These are phyloP conservation scores for Sminthopsis crassicaudata DNA, from an alignment of 2,113 vertebrate genomes.

Conservation along the genomic window DNA sequence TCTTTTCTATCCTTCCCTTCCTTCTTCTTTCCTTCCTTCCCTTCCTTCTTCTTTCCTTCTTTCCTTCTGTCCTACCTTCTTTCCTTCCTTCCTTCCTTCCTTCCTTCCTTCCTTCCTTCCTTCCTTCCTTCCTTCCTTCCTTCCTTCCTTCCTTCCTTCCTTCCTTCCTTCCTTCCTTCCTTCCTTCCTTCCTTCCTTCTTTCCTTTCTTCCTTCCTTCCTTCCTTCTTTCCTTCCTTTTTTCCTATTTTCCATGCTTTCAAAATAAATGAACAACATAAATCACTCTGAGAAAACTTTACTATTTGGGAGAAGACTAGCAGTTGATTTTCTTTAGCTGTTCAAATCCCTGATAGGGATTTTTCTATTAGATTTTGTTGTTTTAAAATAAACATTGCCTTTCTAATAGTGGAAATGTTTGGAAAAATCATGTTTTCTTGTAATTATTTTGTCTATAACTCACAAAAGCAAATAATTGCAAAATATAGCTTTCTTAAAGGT, in stretches of 20 bases:
- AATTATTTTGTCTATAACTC: background rate
- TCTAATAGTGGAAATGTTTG: background rate
- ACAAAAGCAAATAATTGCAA: background rate
- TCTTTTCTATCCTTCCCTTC: too few species aligned
- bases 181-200: too few species aligned
- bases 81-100: too few species aligned
- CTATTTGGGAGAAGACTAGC: background rate
- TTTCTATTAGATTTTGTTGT: background rate
- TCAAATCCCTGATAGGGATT: background rate
- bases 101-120: too few species aligned
- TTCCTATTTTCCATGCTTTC: background rate
- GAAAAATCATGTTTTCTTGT: background rate
- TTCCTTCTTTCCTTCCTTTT: too few species aligned
- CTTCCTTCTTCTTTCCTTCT: too few species aligned
- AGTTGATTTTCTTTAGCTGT: background rate
- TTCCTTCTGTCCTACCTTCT: too few species aligned
- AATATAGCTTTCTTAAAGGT: background rate
- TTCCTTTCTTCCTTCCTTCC: too few species aligned
- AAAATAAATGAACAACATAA: background rate
- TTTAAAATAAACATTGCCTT: background rate
- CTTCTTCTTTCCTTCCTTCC: too few species aligned
- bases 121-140: background rate
- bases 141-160: background rate
- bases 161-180: too few species aligned
- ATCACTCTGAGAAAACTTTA: background rate